A percentile compares a stretch with the other conserved stretches of the same genome.
Conservation (phyloP, 2,113 vertebrate species). For the Acrocephalus kingi region DNA sequence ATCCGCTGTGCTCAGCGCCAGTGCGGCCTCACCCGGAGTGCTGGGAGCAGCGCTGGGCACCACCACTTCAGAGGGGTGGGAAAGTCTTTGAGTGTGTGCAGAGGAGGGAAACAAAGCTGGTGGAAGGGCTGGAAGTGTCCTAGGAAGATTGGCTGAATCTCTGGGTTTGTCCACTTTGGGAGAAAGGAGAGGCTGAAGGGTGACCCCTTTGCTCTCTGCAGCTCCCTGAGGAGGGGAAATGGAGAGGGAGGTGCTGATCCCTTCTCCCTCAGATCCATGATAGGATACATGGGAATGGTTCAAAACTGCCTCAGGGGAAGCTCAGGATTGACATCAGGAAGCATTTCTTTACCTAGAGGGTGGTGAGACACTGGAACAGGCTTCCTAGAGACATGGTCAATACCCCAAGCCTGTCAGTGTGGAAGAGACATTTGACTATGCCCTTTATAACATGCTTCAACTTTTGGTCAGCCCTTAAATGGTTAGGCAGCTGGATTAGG, state of each 20-base stretch:
- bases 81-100: neutral
- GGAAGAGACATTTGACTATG: neutral
- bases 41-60: neutral
- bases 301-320: neutral
- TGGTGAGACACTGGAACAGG: neutral
- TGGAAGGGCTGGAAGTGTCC: neutral
- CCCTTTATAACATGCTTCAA: neutral
- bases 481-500: neutral
- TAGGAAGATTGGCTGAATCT: neutral
- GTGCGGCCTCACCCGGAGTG: rapidly evolving
- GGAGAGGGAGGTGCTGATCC: neutral
- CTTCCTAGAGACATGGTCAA: neutral
- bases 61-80: rapidly evolving
- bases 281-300: neutral
- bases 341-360: neutral
- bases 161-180: neutral
- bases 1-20: neutral
- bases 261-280: neutral
- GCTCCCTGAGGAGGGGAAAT: neutral
- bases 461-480: neutral
- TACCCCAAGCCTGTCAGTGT: neutral
- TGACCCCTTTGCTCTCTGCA: neutral
- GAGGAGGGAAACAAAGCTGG: neutral
- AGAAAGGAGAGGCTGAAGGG: neutral
- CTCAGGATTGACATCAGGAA: neutral